These are phyloP conservation scores for Pelosia muscerda DNA, from an alignment of 2,888 invertebrate genomes.

Conservation along the genomic window DNA sequence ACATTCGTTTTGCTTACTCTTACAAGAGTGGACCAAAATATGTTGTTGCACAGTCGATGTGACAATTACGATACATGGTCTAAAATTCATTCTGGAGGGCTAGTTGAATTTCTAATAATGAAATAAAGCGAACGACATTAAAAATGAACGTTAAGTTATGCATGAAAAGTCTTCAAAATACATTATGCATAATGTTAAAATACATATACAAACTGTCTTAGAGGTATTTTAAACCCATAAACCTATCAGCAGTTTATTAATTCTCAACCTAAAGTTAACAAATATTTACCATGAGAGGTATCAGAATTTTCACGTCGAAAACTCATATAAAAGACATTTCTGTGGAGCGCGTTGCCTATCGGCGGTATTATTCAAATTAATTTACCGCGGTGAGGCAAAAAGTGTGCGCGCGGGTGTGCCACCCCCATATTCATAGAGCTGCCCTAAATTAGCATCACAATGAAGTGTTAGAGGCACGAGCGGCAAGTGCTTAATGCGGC, in stretches of 20 bases:
- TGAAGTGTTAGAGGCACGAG: constrained; percentile 81
- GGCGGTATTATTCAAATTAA: constrained; percentile 86
- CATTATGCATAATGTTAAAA: background rate
- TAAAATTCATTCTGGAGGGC: background rate
- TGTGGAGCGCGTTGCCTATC: constrained; percentile 78
- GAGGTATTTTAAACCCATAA: constrained; percentile 66
- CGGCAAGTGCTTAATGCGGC: constrained; percentile 80
- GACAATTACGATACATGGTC: background rate
- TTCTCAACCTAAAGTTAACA: constrained; percentile 68
- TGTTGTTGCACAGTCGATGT: constrained; percentile 24
- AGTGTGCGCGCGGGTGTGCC: constrained; percentile 77
- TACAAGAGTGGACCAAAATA: constrained; percentile 52
- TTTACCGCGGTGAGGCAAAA: constrained; percentile 84
- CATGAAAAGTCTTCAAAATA: background rate
- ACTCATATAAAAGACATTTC: constrained; percentile 84
- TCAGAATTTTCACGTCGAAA: constrained; percentile 74
- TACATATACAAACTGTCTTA: background rate
- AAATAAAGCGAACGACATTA: background rate
- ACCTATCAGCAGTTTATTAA: constrained; percentile 63
- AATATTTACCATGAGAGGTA: constrained; percentile 64
- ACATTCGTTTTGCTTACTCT: constrained; percentile 65
- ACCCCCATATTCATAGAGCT: constrained; percentile 84
- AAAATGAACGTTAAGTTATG: background rate
- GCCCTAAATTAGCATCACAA: constrained; percentile 86
- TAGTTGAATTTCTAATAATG: background rate